Base-by-base conservation (phyloP, 2,797 vertebrate genomes). In the Nannoperca australis region DNA sequence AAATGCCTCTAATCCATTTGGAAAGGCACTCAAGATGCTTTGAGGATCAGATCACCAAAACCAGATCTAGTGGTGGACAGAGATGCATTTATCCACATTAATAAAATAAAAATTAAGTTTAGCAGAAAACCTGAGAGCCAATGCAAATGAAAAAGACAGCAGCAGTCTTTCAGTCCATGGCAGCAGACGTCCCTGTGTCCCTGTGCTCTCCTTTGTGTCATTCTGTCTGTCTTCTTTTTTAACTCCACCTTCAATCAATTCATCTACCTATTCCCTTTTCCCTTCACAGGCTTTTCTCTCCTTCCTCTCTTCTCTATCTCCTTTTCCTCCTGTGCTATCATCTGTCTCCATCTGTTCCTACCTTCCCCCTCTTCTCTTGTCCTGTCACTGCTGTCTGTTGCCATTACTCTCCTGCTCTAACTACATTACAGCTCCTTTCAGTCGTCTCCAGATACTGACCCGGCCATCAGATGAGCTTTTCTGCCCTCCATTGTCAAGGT, bases 271-370 rank as follows among this genome's bases (percentile, higher is more conserved):
- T 59, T 54, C 49, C 17, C 4, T 30, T 78, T 68, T 40, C 76
- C 73, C 70, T 40, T 24, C 12, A 55, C 22, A 40, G 64, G 32
- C 59, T 67, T 66, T 73, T 54, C 49, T 76, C 64, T 24, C 62
- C 63, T 71, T 55, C 44, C 62, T 62, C 70, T 78, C 78, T 72
- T 76, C 75, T 68, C 40, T 36, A 54, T 78, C 79, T 83, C 64
- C 76, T 78, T 78, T 61, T 75, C 81, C 69, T 87, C 74, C 78
- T 65, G 71, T 71, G 81, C 81, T 88, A 86, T 91, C 88, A 89
- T 90, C 85, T 81, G 85, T 92, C 90, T 89, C 90, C 85, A 91
- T 92, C 93, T 87, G 88, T 87, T 88, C 80, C 79, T 78, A 81
- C 56, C 54, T 51, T 56, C 67, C 78, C 55, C 73, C 78, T 77